Conservation (phyloP, 2,113 vertebrate genomes). For the Halichoerus grypus region DNA sequence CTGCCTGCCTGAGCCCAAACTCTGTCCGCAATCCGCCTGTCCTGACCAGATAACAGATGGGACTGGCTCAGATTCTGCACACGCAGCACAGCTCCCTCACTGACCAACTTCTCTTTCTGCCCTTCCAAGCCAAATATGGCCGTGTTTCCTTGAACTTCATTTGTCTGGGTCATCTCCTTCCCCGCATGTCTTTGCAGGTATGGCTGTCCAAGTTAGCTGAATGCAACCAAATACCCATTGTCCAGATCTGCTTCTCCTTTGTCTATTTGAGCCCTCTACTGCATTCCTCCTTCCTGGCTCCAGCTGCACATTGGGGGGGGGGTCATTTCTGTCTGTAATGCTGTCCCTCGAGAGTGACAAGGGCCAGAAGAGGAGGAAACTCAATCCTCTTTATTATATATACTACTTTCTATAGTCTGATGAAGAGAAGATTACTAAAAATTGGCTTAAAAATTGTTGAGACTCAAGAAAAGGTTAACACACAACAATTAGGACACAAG, state of each 20-base stretch:
- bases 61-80: slow-evolving; percentile 57
- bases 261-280: not conserved
- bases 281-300: not conserved
- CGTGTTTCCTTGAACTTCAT: slow-evolving; percentile 61
- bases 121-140: slow-evolving; percentile 54
- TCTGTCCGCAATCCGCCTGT: slow-evolving; percentile 67
- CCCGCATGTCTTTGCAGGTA: not conserved
- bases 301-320: too few species aligned
- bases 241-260: not conserved
- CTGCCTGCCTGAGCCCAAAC: slow-evolving; percentile 21
- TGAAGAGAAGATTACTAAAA: not conserved
- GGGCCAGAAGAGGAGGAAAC: not conserved
- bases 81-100: slow-evolving; percentile 61
- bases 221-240: accelerated
- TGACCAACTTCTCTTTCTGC: slow-evolving; percentile 60
- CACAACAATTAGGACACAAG: not conserved
- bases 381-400: not conserved
- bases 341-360: not conserved
- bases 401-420: slow-evolving; percentile 7
- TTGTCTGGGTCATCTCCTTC: not conserved
- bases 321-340: not conserved
- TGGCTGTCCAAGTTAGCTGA: not conserved
- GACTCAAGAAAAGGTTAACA: not conserved
- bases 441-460: not conserved
- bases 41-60: slow-evolving; percentile 70